Base-by-base conservation (phyloP, 2,113 vertebrate species). In the cat (Felis catus) region DNA sequence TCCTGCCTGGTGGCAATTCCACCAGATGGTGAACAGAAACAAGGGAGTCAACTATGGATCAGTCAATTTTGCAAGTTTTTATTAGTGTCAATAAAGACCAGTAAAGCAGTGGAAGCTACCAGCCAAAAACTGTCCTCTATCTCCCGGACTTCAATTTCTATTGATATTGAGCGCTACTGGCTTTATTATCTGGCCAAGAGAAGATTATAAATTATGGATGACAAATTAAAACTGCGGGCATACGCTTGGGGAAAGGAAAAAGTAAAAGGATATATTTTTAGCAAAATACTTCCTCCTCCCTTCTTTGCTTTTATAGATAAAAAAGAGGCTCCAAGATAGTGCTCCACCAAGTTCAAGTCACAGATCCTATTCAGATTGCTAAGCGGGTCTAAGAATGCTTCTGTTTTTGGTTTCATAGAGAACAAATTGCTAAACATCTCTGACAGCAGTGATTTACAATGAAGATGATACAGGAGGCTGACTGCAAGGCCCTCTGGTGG, bases 401-500 rank as follows among this genome's bases (percentile, higher is more conserved):
- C 63, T 89, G 45, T 97, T 90, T 79, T 41, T 78, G 36, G 53
- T 55, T 93, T 93, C 83, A 73, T 0, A 70, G 63, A 58, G 79
- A 91, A 76, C 45, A 84, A 45, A 78, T 65, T 95, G 90, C 45
- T 10, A 39, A 39, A n/a, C 71, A 87, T 66, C 15, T 86, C 41
- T 89, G 79, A 85, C 39, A 94, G 74, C 53, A 27, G 36, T 33
- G 55, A 41, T 85, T 92, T 89, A 82, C 31, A 80, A 86, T 12
- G 58, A 91, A 63, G 80, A 70, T 36, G 33, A 36, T 41, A 58
- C 0, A 39, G 29, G 79, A 96, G 41, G 84, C 4, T 0, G 79
- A 63, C 61, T 85, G 91, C 39, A 97, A 91, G 97, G 98, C 98
- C 98, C 97, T 90, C 98, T 98, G 93, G 97, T 58, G 96, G 98